Evolutionary conservation across 1,140 invertebrate genomes (phyloP), one percentile per base, ranked within the genome.

Genomic region (Trachelipus rathkii): DNA sequence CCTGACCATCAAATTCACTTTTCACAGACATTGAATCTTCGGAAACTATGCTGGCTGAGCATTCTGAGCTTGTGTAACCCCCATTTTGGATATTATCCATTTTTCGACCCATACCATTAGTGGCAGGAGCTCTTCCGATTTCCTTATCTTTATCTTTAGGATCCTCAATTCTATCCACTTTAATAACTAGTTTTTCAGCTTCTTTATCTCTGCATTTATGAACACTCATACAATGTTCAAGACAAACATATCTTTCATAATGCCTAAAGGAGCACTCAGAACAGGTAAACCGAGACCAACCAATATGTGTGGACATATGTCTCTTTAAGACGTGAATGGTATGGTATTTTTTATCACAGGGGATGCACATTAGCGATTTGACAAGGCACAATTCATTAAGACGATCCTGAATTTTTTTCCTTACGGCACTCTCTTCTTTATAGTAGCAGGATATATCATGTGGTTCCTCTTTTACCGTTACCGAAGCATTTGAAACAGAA

Each of bases 281-380:
- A 46, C 77, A 78, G 0, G 70, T 10, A 68, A 71, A 78, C 0
- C 77, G 50, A 4, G 77, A 76, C 74, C 74, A 75, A 71, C 72
- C 74, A 10, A 78, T 60, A 60, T 78, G 77, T 10, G 10, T 21
- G 0, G 74, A 50, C 6, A 67, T 33, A 33, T 78, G 77, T 5
- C 77, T 70, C 44, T 76, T 75, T 21, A 78, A 66, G 11, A 71
- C 70, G 19, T 73, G 70, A 3, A 76, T 60, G 11, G 60, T 50
- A 8, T 73, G 70, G 44, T 78, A 78, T 24, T 44, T 71, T n/a
- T 60, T 75, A 4, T 23, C 71, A 73, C 77, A 78, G 15, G 77
- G 77, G 15, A 78, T 76, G 33, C 77, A 78, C 0, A 71, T 68
- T 0, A 78, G 46, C 11, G 13, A 23, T 0, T 43, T 19, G 13